Conservation (phyloP, 2,888 invertebrate genomes). For the Thymelicus acteon region DNA sequence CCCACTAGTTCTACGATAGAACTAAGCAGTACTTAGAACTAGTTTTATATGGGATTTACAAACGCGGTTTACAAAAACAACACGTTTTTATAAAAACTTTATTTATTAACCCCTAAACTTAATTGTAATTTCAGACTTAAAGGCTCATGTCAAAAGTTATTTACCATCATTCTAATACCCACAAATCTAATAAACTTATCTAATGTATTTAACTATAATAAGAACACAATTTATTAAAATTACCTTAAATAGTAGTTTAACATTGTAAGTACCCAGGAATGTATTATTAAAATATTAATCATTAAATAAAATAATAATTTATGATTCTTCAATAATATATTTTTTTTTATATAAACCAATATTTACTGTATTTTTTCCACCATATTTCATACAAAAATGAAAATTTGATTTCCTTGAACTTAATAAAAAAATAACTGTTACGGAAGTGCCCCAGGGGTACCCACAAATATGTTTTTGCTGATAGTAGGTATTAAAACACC, state of each 20-base stretch:
- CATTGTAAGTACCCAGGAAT: neutral
- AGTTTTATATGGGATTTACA: too few species aligned
- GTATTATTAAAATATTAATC: neutral
- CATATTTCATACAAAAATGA: neutral
- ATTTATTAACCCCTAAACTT: neutral
- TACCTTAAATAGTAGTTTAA: neutral
- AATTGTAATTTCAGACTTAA: conserved; percentile 7
- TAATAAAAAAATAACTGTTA: neutral
- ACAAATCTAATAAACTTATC: neutral
- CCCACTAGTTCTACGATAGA: too few species aligned
- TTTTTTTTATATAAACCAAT: too few species aligned
- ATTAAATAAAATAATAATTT: neutral
- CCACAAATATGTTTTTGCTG: conserved; percentile 64
- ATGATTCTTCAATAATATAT: neutral
- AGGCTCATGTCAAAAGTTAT: conserved; percentile 17
- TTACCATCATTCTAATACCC: conserved; percentile 22
- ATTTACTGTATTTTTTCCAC: neutral
- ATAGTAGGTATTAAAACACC: conserved; percentile 89
- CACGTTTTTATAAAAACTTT: neutral
- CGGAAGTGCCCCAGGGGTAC: conserved; percentile 51
- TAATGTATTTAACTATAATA: too few species aligned
- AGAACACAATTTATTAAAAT: neutral
- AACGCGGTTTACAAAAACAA: neutral
- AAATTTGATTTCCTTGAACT: neutral
- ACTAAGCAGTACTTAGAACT: too few species aligned